These are phyloP conservation scores for Tupaia chinensis DNA, from an alignment of 2,113 vertebrate species.

Conservation along the genomic window DNA sequence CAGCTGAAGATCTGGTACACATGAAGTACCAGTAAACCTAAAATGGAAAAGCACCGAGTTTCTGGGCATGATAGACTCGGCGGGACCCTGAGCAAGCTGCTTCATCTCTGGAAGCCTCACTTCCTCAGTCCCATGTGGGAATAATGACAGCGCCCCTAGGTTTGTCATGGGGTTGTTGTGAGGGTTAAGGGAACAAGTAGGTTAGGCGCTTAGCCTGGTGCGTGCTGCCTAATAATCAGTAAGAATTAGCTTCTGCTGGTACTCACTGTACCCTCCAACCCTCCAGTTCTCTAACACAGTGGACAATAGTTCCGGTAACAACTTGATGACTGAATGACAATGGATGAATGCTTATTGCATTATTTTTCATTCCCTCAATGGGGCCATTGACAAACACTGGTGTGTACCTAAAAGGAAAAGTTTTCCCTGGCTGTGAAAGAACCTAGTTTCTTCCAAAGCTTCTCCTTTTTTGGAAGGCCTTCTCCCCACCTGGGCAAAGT, in stretches of 20 bases:
- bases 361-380: neutral
- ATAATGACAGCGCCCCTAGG: neutral
- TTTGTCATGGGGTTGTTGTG: neutral
- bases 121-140: neutral
- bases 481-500: constrained; percentile 60
- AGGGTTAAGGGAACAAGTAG: neutral
- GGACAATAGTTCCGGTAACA: too few relatives aligned
- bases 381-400: neutral
- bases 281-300: neutral
- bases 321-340: neutral
- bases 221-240: neutral
- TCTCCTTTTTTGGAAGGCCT: constrained; percentile 49
- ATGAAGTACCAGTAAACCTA: neutral
- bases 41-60: neutral
- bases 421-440: neutral
- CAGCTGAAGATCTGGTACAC: neutral
- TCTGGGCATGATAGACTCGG: neutral
- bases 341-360: neutral
- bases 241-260: neutral
- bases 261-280: neutral
- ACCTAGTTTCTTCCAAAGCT: neutral
- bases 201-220: neutral
- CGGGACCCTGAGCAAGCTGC: neutral
- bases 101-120: neutral
- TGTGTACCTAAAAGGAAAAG: neutral